These are phyloP conservation scores for Dinocampus coccinellae DNA, from an alignment of 2,888 invertebrate genomes.

Conservation along the genomic window DNA sequence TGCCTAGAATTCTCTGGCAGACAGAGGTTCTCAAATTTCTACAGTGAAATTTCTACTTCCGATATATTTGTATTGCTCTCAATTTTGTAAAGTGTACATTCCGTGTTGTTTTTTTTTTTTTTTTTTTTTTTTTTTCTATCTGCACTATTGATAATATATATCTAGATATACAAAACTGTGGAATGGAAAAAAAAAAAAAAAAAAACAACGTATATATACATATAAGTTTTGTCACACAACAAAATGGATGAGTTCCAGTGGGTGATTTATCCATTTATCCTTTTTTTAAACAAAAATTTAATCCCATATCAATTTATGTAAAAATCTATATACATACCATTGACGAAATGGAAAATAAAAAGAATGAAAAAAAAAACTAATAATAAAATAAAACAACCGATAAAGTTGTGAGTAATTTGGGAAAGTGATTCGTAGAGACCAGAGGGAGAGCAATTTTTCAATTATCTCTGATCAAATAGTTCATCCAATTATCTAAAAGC, in stretches of 20 bases:
- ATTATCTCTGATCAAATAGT: conserved; percentile 51
- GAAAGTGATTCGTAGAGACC: conserved; percentile 31
- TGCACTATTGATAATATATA: background rate
- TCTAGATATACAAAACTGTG: background rate
- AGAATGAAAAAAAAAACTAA: background rate
- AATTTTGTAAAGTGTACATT: no score
- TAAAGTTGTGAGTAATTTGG: conserved; percentile 37
- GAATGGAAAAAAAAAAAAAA: no score
- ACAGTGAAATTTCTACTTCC: conserved; percentile 27
- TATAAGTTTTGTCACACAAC: no score
- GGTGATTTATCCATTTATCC: no score
- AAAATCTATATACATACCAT: background rate
- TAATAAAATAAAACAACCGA: conserved; percentile 24
- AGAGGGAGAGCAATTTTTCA: conserved; percentile 44
- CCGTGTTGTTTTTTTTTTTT: no score
- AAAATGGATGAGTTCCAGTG: no score
- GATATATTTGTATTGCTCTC: conserved; percentile 14
- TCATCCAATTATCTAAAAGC: conserved; percentile 46
- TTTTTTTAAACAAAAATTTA: conserved; percentile 14
- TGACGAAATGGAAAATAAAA: background rate
- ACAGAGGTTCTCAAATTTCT: conserved; percentile 62
- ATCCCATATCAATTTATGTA: background rate
- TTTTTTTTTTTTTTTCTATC: background rate
- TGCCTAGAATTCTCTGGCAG: conserved; percentile 63
- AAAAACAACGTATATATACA: no score